phyloP scores from a whole-genome alignment of 2,113 vertebrate species.

The Platichthys flesus region DNA sequence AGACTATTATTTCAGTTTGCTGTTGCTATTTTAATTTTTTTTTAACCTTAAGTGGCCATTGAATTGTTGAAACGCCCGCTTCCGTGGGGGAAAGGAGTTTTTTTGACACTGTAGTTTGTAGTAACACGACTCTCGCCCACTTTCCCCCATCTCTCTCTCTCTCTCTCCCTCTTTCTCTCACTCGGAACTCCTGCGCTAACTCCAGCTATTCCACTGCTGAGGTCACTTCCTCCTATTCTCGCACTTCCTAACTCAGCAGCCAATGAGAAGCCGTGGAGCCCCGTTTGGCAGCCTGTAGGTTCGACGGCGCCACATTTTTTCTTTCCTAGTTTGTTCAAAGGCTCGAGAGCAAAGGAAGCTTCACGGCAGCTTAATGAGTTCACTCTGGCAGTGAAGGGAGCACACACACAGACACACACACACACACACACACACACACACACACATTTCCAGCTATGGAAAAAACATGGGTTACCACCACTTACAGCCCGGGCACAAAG shows the following conservation, averaged over 20 bases:
- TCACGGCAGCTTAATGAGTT: constrained; percentile 61
- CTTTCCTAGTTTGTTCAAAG: constrained; percentile 48
- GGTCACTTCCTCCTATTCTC: constrained; percentile 73
- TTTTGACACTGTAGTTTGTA: constrained; percentile 50
- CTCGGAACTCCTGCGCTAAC: constrained; percentile 40
- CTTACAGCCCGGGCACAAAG: constrained; percentile 43
- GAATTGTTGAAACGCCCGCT: constrained; percentile 45
- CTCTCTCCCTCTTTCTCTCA: constrained; percentile 26
- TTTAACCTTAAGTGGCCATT: constrained; percentile 43
- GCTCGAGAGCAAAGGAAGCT: constrained; percentile 59
- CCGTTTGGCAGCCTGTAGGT: constrained; percentile 54
- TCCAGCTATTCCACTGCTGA: constrained; percentile 68
- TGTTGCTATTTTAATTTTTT: constrained; percentile 44
- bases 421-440: constrained; percentile 19
- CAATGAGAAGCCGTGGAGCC: constrained; percentile 56
- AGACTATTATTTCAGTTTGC: constrained; percentile 54
- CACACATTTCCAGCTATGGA: constrained; percentile 37
- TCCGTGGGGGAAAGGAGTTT: constrained; percentile 34
- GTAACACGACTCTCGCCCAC: constrained; percentile 2
- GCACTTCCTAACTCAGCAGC: constrained; percentile 65
- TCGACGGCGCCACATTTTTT: constrained; percentile 54
- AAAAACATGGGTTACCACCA: constrained; percentile 16
- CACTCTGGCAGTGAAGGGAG: constrained; percentile 47
- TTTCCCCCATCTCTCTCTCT: constrained; percentile 18
- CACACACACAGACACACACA: constrained; percentile 5